Evolutionary conservation across 2,113 vertebrate genomes (phyloP).

Genomic region (Xenopus borealis): DNA sequence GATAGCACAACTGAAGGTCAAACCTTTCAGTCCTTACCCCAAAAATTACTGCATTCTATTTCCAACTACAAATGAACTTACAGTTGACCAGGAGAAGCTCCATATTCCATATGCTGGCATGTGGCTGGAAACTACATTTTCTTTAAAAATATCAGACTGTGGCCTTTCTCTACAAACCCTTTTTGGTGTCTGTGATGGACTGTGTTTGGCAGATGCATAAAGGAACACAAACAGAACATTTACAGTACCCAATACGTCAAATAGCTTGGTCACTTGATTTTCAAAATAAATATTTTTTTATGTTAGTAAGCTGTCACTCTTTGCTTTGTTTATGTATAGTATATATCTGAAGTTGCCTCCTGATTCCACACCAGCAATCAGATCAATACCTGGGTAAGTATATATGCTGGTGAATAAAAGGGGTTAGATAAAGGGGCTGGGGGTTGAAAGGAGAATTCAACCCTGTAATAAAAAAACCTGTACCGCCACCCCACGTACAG

Average conservation of each 20-base stretch:
- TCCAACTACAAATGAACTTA: constrained; percentile 56
- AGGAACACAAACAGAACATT: constrained; percentile 43
- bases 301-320: constrained; percentile 47
- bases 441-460: too few relatives aligned
- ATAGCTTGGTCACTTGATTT: constrained; percentile 46
- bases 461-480: too few relatives aligned
- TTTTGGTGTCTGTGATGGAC: constrained; percentile 50
- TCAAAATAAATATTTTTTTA: constrained; percentile 54
- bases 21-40: constrained; percentile 21
- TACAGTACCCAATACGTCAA: constrained; percentile 42
- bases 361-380: too few relatives aligned
- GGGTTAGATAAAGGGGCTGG: too few relatives aligned
- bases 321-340: constrained; percentile 30
- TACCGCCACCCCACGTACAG: too few relatives aligned
- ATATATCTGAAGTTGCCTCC: too few relatives aligned
- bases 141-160: constrained; percentile 42
- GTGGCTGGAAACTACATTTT: constrained; percentile 55
- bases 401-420: too few relatives aligned
- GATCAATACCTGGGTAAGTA: too few relatives aligned
- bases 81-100: constrained; percentile 46
- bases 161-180: constrained; percentile 44
- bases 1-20: constrained; percentile 60
- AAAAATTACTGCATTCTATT: constrained; percentile 10
- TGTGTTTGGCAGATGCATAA: constrained; percentile 47
- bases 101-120: constrained; percentile 68